Base-by-base conservation (phyloP, 2,797 vertebrate genomes). In the Podarcis lilfordi region DNA sequence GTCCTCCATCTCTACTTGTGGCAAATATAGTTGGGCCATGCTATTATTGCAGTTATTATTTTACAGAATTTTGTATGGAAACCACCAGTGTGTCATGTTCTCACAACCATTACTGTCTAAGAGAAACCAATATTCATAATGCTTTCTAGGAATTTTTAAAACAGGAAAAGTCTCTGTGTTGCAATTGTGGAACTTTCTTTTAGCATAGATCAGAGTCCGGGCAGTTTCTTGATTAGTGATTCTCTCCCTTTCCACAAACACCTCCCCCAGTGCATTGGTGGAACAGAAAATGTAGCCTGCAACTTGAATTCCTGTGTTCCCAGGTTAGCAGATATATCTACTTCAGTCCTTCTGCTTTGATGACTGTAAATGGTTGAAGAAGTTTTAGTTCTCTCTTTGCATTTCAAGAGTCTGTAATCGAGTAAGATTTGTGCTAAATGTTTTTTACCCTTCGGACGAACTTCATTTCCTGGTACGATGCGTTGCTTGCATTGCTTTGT, bases 121-220 rank as follows among this genome's bases (percentile, higher is more conserved):
- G 80, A 32, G 77, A 93, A 94, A 85, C 61, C 35, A 69, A 1
- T 37, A 55, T 81, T 89, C 61, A n/a, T 61, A 84, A 1, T 86
- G 25, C 61, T 11, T 32, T 85, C 10, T 82, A 84, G 86, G 10
- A 27, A 0, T 86, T 87, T 50, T 50, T 55, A 40, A 17, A 32
- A 23, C 77, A 84, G 35, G 61, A 86, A 89, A 85, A 92, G 45
- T 80, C 0, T 9, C 82, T 86, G 37, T 77, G 85, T 0, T 5
- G 55, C 75, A 66, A 90, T 8, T 55, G 61, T 11, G 50, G 37
- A 61, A 0, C 1, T 89, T 59, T 82, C 32, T 88, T 23, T 37
- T 86, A 83, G 11, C 3, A 77, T 66, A 37, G 45, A 75, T 75
- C 23, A 81, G 76, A 4, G 11, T 35, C 75, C 43, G 0, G 66